A percentile compares a stretch with the other conserved stretches of the same genome.
These are phyloP conservation scores for Nyctibius bracteatus DNA, from an alignment of 2,113 vertebrate genomes.

Conservation along the genomic window DNA sequence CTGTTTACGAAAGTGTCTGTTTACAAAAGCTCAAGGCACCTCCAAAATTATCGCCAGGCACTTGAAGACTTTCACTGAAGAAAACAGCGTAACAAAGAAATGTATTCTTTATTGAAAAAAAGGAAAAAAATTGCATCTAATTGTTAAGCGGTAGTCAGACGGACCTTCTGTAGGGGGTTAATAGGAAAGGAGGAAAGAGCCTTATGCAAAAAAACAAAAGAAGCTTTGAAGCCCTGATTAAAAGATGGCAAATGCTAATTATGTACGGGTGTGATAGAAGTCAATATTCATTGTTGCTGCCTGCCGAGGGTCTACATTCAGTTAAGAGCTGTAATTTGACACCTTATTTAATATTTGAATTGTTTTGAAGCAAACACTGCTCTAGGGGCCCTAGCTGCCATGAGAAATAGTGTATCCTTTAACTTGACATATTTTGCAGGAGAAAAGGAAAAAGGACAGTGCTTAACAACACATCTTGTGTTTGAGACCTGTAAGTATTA, in stretches of 20 bases:
- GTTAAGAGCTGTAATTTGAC: constrained; percentile 1
- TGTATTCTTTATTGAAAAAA: background rate
- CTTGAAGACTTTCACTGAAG: background rate
- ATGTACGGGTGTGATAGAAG: constrained; percentile 10
- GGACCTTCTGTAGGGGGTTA: background rate
- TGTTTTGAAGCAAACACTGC: background rate
- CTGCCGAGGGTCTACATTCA: background rate
- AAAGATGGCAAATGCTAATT: constrained; percentile 32
- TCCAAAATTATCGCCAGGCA: background rate
- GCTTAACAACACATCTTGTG: background rate
- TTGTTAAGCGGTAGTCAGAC: background rate
- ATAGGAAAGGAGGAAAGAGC: background rate
- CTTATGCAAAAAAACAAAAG: background rate
- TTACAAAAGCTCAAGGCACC: background rate
- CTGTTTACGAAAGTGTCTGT: too few species aligned
- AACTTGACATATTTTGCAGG: fast-evolving
- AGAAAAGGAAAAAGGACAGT: background rate
- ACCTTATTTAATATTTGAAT: background rate
- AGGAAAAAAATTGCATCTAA: background rate
- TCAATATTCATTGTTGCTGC: constrained; percentile 14
- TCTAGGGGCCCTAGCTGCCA: background rate
- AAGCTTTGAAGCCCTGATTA: constrained; percentile 17
- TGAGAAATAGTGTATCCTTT: background rate
- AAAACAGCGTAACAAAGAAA: background rate
- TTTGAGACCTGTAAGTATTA: background rate